Percentiles rank a stretch among this genome's conserved stretches.
These are phyloP conservation scores for Agonopterix alstromeriana DNA, from an alignment of 2,888 invertebrate species.

Conservation along the genomic window DNA sequence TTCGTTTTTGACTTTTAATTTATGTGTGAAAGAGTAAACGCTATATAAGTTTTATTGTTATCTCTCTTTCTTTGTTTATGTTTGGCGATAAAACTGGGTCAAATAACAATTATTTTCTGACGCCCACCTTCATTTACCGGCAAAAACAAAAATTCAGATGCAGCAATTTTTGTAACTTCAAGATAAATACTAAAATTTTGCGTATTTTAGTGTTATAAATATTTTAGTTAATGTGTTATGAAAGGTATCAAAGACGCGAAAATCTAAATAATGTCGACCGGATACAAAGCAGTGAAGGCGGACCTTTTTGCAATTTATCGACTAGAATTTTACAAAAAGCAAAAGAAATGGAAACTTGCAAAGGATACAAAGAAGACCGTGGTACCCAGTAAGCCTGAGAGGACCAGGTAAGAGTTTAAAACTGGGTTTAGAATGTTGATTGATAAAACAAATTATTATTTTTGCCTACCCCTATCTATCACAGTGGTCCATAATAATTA, in stretches of 20 bases:
- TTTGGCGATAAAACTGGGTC: too few species aligned
- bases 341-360: conserved; percentile 42
- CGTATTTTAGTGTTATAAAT: too few species aligned
- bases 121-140: neutral
- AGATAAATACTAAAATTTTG: neutral
- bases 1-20: too few species aligned
- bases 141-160: conserved; percentile 1
- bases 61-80: too few species aligned
- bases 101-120: neutral
- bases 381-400: conserved; percentile 11
- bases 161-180: neutral
- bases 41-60: too few species aligned
- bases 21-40: too few species aligned
- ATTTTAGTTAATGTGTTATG: too few species aligned
- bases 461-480: too few species aligned
- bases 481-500: too few species aligned
- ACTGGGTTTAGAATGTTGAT: too few species aligned
- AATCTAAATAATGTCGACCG: conserved; percentile 1
- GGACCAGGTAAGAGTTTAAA: conserved; percentile 12
- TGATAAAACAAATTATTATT: too few species aligned
- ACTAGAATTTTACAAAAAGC: conserved; percentile 47
- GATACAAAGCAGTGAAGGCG: conserved; percentile 10
- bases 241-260: neutral
- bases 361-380: conserved; percentile 17
- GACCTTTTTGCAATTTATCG: conserved; percentile 38